Evolutionary conservation across 2,797 vertebrate genomes (phyloP).

Genomic region (Simalia tracyae): DNA sequence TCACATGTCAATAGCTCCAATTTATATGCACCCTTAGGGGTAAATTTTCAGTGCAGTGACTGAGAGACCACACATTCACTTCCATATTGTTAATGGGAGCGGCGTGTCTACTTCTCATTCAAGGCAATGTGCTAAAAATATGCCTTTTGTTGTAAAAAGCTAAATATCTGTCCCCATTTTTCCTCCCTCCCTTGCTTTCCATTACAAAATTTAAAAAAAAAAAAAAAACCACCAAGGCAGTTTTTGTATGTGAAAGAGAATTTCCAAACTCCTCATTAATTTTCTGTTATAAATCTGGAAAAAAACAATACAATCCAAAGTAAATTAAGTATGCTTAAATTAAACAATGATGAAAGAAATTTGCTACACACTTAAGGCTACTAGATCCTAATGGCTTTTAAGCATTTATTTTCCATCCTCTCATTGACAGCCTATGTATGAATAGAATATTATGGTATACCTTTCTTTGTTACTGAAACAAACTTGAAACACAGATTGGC

Average conservation of each 20-base stretch:
- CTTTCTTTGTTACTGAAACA: not conserved
- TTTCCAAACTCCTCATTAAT: accelerated
- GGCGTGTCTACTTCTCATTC: conserved; percentile 57
- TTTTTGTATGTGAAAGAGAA: not conserved
- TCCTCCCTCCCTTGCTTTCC: conserved; percentile 41
- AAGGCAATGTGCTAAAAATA: conserved; percentile 49
- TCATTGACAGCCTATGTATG: not conserved
- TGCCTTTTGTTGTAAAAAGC: conserved; percentile 44
- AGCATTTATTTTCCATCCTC: not conserved
- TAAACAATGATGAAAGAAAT: not conserved
- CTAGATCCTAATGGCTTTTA: conserved; percentile 9
- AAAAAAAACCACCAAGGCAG: not conserved
- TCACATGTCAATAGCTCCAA: conserved; percentile 71
- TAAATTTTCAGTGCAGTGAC: conserved; percentile 67
- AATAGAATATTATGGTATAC: not conserved
- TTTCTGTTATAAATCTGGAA: accelerated
- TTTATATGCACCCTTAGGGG: conserved; percentile 74
- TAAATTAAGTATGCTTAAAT: conserved; percentile 4
- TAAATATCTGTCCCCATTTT: conserved; percentile 33
- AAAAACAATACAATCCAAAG: not conserved
- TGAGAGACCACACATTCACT: conserved; percentile 60
- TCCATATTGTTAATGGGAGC: conserved; percentile 66
- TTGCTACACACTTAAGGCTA: not conserved
- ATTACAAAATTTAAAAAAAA: not conserved
- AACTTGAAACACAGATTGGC: not conserved